These are phyloP conservation scores for Carettochelys insculpta DNA, from an alignment of 2,113 vertebrate genomes.

Conservation along the genomic window DNA sequence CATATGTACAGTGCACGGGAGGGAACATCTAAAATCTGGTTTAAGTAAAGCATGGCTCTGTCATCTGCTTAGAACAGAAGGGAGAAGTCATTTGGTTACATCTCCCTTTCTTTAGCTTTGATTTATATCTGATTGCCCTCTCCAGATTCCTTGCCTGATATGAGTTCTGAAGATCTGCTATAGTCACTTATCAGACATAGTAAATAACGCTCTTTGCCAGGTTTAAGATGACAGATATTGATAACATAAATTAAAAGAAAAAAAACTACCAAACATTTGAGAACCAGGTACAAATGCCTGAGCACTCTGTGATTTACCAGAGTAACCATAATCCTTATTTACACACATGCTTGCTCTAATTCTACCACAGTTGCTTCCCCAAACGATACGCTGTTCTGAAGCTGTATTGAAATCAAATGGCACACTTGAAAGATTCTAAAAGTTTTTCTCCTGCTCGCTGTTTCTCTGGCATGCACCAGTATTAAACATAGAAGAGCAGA, in stretches of 20 bases:
- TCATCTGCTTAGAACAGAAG: slow-evolving; percentile 69
- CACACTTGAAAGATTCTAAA: not conserved
- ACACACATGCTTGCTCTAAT: not conserved
- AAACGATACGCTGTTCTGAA: not conserved
- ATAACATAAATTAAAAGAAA: slow-evolving; percentile 46
- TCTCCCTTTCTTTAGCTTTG: slow-evolving; percentile 56
- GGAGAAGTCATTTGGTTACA: slow-evolving; percentile 56
- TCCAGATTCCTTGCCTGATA: slow-evolving; percentile 63
- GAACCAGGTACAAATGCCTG: slow-evolving; percentile 45
- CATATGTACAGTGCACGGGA: slow-evolving; percentile 48
- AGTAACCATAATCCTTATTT: slow-evolving; percentile 15
- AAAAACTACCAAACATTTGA: not conserved
- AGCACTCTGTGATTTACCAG: slow-evolving; percentile 25
- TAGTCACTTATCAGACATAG: slow-evolving; percentile 56
- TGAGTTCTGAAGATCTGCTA: slow-evolving; percentile 65
- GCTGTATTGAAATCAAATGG: not conserved
- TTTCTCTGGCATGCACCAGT: slow-evolving; percentile 3
- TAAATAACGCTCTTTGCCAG: slow-evolving; percentile 36
- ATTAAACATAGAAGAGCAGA: too few relatives aligned
- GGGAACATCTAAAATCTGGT: slow-evolving; percentile 64
- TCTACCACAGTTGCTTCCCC: not conserved
- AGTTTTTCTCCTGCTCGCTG: not conserved
- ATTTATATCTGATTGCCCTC: slow-evolving; percentile 56
- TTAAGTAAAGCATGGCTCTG: slow-evolving; percentile 63
- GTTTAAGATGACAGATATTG: slow-evolving; percentile 54